phyloP scores from a whole-genome alignment of 2,113 vertebrate species.

The Xenopus tropicalis region UCB_Xtro_10.0 CM004443.2:51720501-51721000 shows the following conservation, averaged over 20 bases:
- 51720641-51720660: slow-evolving; percentile 73
- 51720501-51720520: slow-evolving; percentile 70
- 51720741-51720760: slow-evolving; percentile 75
- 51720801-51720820: slow-evolving; percentile 77
- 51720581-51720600: slow-evolving; percentile 61
- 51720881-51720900: slow-evolving; percentile 77
- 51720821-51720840: slow-evolving; percentile 76
- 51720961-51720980: slow-evolving; percentile 68
- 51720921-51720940: slow-evolving; percentile 74
- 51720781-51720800: slow-evolving; percentile 72
- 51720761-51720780: slow-evolving; percentile 77
- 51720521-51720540: slow-evolving; percentile 75
- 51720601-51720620: slow-evolving; percentile 67
- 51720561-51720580: slow-evolving; percentile 69
- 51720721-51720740: slow-evolving; percentile 75
- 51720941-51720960: slow-evolving; percentile 68
- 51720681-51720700: slow-evolving; percentile 70
- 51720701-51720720: slow-evolving; percentile 69
- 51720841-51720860: slow-evolving; percentile 69
- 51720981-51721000: slow-evolving; percentile 73
- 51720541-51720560: slow-evolving; percentile 72
- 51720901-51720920: slow-evolving; percentile 76
- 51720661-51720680: slow-evolving; percentile 65
- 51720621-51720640: slow-evolving; percentile 72
- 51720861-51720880: slow-evolving; percentile 75